Conservation (phyloP, 2,113 vertebrate species). For the Epinephelus fuscoguttatus region DNA sequence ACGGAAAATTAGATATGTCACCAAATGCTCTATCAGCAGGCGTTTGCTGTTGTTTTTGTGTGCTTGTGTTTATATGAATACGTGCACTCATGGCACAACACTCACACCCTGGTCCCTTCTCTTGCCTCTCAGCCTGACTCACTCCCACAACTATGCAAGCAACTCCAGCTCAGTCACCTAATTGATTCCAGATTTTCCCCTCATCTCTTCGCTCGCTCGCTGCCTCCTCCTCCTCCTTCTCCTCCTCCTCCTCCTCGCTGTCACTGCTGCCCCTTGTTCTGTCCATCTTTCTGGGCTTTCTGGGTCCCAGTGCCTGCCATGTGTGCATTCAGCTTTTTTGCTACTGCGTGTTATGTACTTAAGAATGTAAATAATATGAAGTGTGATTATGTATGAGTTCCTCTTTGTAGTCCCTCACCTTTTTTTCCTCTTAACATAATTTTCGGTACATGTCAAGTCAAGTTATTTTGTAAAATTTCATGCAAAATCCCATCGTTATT, state of each 20-base stretch:
- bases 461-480: not conserved
- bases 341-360: not conserved
- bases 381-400: not conserved
- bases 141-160: constrained; percentile 81
- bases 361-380: not conserved
- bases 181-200: constrained; percentile 83
- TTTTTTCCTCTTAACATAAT: not conserved
- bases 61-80: constrained; percentile 56
- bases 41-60: constrained; percentile 12
- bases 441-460: not conserved
- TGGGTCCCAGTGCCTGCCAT: constrained; percentile 62
- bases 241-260: constrained; percentile 54
- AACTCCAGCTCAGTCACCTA: constrained; percentile 78
- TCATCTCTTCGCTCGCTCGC: constrained; percentile 62
- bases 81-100: constrained; percentile 54
- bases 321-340: constrained; percentile 15
- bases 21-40: not conserved
- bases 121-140: constrained; percentile 76
- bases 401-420: not conserved
- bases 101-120: constrained; percentile 64
- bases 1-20: not conserved
- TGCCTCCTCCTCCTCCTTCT: constrained; percentile 44
- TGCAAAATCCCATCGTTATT: not conserved
- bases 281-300: constrained; percentile 39
- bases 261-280: constrained; percentile 60